A percentile compares a stretch with the other conserved stretches of the same genome.
Evolutionary conservation across 2,113 vertebrate genomes (phyloP).

Genomic region (Solea solea): DNA sequence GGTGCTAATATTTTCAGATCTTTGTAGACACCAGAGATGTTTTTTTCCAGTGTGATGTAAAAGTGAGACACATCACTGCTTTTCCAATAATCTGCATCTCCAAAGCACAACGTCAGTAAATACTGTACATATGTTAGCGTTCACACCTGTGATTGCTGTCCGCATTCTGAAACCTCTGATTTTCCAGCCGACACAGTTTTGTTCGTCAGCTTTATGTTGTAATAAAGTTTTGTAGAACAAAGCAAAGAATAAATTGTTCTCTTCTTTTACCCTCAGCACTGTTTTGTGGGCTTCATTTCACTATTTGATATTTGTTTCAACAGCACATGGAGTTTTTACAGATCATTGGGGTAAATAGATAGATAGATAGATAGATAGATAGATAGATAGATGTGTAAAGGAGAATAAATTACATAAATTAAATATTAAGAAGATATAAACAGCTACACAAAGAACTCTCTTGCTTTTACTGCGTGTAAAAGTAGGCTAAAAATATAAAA

Average conservation of each 20-base stretch:
- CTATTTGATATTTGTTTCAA: neutral
- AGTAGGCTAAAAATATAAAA: neutral
- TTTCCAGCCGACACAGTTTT: constrained; percentile 73
- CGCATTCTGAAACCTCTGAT: constrained; percentile 31
- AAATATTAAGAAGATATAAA: too few relatives aligned
- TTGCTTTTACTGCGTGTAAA: neutral
- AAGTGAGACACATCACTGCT: neutral
- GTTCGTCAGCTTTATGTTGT: constrained; percentile 83
- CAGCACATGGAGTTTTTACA: neutral
- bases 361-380: too few relatives aligned
- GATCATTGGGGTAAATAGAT: neutral
- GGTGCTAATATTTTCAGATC: constrained; percentile 65
- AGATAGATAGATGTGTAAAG: too few relatives aligned
- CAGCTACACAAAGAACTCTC: too few relatives aligned
- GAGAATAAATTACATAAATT: too few relatives aligned
- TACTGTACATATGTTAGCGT: constrained; percentile 41
- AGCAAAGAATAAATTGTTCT: constrained; percentile 71
- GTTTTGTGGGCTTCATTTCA: constrained; percentile 31
- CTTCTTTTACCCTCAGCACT: constrained; percentile 40
- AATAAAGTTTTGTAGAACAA: constrained; percentile 83
- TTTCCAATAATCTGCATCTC: constrained; percentile 20
- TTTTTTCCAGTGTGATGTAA: constrained; percentile 34
- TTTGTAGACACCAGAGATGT: constrained; percentile 17
- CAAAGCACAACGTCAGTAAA: constrained; percentile 52
- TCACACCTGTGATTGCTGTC: constrained; percentile 32